Evolutionary conservation across 2,888 invertebrate species (phyloP), one percentile per base, ranked within the genome.

Genomic region (Tipula confusa): DNA sequence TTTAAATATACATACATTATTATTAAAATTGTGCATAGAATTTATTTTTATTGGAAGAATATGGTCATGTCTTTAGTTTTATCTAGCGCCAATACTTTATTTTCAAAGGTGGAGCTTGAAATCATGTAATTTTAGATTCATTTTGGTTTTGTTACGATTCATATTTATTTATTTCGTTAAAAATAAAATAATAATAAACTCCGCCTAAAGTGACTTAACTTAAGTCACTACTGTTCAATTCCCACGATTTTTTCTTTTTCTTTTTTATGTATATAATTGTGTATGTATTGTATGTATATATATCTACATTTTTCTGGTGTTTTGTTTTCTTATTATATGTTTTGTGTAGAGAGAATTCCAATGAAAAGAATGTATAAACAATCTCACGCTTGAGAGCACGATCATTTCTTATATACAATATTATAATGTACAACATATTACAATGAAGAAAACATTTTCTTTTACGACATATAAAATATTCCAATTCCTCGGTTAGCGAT

Each of bases 201-300:
- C 80, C 80, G 80, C 80, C 80, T 80, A 80, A 80, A 80, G 80
- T 80, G 80, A 80, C 80, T 80, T 80, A 80, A 80, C 80, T 83
- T 83, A 83, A 83, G 83, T 83, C 83, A 48, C 83, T 83, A 83
- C 83, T 83, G 83, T 83, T 83, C 83, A 83, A 83, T 83, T 83
- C 83, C 83, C 83, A 83, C 83, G 83, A 48, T 83, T 29, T 29
- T 83, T 80, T 80, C 80, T 80, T 80, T 80, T 80, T 80, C 6
- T 15, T 80, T 29, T n/a, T 80, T 29, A 29, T 29, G 1, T 29
- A 80, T 80, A 80, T 29, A n/a, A 79, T 18, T 79, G 9, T 79
- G 9, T 80, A 80, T 80, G 9, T 80, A 80, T n/a, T 80, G 7
- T 80, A 80, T 80, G n/a, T 79, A 80, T 80, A 2, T 80, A n/a